Percentiles rank a stretch among this genome's conserved stretches.
Conservation (phyloP, 1,140 invertebrate genomes). For the Arctopsyche grandis region DNA sequence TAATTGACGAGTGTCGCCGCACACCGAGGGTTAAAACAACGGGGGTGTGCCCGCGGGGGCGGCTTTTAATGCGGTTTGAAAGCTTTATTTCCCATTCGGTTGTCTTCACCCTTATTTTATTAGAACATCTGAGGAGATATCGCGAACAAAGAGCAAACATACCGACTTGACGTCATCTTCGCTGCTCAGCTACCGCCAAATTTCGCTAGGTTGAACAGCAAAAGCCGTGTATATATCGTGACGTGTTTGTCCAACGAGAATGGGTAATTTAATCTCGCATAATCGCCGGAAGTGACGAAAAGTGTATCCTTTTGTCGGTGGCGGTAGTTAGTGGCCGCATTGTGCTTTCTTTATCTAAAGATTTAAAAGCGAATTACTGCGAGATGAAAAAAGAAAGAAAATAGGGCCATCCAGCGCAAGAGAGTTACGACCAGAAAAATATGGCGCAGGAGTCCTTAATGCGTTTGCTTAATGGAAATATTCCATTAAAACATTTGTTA, state of each 20-base stretch:
- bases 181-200: not conserved
- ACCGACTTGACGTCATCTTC: not conserved
- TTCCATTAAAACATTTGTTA: conserved; percentile 55
- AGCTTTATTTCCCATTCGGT: conserved; percentile 27
- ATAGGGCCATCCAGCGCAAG: not conserved
- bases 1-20: conserved; percentile 39
- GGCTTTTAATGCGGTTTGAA: conserved; percentile 32
- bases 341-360: not conserved
- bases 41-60: not conserved
- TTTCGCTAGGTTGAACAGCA: conserved; percentile 12
- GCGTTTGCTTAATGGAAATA: conserved; percentile 52
- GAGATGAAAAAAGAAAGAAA: conserved; percentile 9
- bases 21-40: not conserved
- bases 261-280: not conserved
- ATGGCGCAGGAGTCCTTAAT: conserved; percentile 47
- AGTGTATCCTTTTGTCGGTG: not conserved
- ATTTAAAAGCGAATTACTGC: conserved; percentile 25
- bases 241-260: not conserved
- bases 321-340: not conserved
- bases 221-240: not conserved
- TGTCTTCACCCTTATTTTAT: conserved; percentile 24
- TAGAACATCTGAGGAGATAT: conserved; percentile 9
- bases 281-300: not conserved
- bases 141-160: conserved; percentile 7
- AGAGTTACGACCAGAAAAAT: conserved; percentile 27